These are phyloP conservation scores for Congeria kusceri DNA, from an alignment of 2,888 invertebrate genomes.

Conservation along the genomic window DNA sequence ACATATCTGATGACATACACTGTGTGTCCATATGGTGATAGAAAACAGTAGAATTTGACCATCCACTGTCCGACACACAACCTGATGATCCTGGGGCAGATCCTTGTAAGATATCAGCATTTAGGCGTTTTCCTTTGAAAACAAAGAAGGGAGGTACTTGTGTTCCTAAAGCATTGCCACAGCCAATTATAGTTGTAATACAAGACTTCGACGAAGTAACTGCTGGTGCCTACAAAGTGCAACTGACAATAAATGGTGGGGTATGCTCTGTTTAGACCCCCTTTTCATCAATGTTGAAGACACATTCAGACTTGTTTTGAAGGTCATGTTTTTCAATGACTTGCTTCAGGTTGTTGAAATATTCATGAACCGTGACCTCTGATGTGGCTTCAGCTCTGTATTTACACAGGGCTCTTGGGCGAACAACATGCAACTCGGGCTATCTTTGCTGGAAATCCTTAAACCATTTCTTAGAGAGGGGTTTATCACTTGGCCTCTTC, in stretches of 20 bases:
- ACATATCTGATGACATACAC: slow-evolving; percentile 21
- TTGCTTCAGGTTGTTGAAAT: slow-evolving; percentile 14
- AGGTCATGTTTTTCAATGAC: slow-evolving; percentile 14
- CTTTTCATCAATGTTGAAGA: slow-evolving; percentile 22
- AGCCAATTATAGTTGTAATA: slow-evolving; percentile 15
- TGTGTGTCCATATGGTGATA: background rate
- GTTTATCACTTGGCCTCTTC: slow-evolving; percentile 15
- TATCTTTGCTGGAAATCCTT: slow-evolving; percentile 25
- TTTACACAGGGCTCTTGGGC: slow-evolving; percentile 18
- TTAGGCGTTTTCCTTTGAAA: slow-evolving; percentile 16
- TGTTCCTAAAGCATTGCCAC: slow-evolving; percentile 16
- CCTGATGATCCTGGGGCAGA: slow-evolving; percentile 5
- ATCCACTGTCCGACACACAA: slow-evolving; percentile 13
- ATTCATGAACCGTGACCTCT: slow-evolving; percentile 2
- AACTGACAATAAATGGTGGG: slow-evolving; percentile 16
- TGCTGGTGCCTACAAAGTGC: slow-evolving; percentile 5
- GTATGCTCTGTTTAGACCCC: slow-evolving; percentile 26
- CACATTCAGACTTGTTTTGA: slow-evolving; percentile 23
- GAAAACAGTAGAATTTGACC: slow-evolving; percentile 19
- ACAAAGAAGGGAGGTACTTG: slow-evolving; percentile 17
- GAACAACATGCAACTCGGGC: slow-evolving; percentile 28
- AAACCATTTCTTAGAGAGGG: slow-evolving; percentile 15
- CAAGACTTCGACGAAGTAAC: slow-evolving; percentile 16
- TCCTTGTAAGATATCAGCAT: slow-evolving; percentile 18
- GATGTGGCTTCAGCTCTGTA: slow-evolving; percentile 23